Conservation (phyloP, 64 coral and sea anemone species). For the Stichodactyla mertensii region DNA sequence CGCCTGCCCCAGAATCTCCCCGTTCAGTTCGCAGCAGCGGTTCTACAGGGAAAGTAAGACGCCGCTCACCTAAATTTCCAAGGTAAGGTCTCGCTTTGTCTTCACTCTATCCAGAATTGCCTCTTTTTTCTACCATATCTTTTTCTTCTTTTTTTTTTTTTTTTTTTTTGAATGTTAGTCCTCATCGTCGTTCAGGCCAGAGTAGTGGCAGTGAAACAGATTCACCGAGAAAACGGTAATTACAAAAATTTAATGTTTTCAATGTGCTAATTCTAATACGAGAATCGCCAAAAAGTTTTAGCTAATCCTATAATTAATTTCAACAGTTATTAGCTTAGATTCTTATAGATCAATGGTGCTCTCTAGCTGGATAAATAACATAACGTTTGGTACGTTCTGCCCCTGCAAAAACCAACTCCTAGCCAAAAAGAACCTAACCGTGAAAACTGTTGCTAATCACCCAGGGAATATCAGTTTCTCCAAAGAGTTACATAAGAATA, state of each 20-base stretch:
- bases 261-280: neutral
- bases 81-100: constrained; percentile 17
- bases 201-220: constrained; percentile 96
- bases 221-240: constrained; percentile 72
- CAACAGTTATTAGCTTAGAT: too few species aligned
- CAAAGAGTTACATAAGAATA: too few species aligned
- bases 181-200: constrained; percentile 67
- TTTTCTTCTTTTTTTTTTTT: too few species aligned
- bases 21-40: constrained; percentile 51
- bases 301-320: too few species aligned
- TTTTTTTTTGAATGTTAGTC: constrained; percentile 14
- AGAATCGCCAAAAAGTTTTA: neutral
- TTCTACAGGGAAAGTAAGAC: constrained; percentile 42
- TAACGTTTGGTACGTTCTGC: too few species aligned
- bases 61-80: constrained; percentile 69
- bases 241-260: neutral
- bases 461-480: too few species aligned
- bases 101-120: neutral
- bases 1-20: constrained; percentile 65
- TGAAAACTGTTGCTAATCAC: too few species aligned
- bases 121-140: neutral
- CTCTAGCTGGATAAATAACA: too few species aligned
- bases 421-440: too few species aligned
- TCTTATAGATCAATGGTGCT: too few species aligned
- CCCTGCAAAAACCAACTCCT: too few species aligned